Base-by-base conservation (phyloP, 2,888 invertebrate genomes). In the Xanthia icteritia region DNA sequence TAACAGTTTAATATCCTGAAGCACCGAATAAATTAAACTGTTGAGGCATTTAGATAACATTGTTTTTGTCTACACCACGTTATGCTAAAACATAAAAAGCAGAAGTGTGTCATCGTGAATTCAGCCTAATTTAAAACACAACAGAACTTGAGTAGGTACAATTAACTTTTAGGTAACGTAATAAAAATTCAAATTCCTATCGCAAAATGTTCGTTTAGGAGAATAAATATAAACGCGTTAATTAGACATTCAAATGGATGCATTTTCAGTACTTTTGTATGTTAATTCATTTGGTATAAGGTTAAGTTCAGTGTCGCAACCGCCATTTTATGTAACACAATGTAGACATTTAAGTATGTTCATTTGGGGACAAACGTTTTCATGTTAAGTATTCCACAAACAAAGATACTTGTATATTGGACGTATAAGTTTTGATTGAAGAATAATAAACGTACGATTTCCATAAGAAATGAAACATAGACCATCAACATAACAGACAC, bases 191-290 rank as follows among this genome's bases (percentile, higher is more conserved):
- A 91, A 93, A 92, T 91, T 84, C 84, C 86, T 86, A 86, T 85
- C 83, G 89, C 85, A 82, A 90, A 91, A 88, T 88, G 87, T 91
- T 90, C 86, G 87, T 90, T 92, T 90, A 89, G 90, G 90, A 87
- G 90, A 91, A 92, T 91, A 91, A 88, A 92, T 90, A 92, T 89
- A 89, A 88, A 89, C 76, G 85, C 79, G 84, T 89, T 93, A 90
- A 94, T 96, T 95, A 95, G 89, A 92, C 85, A 96, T 96, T 94
- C 86, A 95, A 95, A 95, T 96, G 83, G 89, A 95, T 93, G 92
- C 93, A 91, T 93, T 95, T 95, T 95, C 94, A 94, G 95, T 94
- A 94, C 94, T 94, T 96, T 96, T 96, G 96, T 96, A 96, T 96
- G 96, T 93, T 91, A 96, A 96, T 96, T 92, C 83, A 85, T 89